phyloP scores from a whole-genome alignment of 1,140 invertebrate species.

The Drosophila watanabei region DNA sequence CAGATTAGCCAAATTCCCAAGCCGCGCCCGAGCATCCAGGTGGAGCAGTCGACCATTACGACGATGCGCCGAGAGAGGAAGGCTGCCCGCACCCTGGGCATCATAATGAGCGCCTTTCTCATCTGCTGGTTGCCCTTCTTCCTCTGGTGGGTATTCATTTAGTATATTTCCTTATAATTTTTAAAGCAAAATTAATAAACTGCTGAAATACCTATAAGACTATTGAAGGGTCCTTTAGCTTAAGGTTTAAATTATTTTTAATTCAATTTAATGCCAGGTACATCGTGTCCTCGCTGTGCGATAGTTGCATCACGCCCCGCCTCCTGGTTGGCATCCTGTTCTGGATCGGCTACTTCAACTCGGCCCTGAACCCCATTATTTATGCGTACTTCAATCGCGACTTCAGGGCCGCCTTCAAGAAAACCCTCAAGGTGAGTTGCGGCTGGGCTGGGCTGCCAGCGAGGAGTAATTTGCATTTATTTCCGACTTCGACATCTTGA shows the following conservation, averaged over 20 bases:
- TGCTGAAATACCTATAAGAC: neutral
- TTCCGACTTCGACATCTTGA: constrained; percentile 41
- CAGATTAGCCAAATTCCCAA: constrained; percentile 94
- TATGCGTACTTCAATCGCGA: constrained; percentile 99
- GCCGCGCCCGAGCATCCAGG: constrained; percentile 88
- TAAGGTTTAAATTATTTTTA: constrained; percentile 1
- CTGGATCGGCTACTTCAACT: constrained; percentile 99
- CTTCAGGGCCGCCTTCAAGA: constrained; percentile 96
- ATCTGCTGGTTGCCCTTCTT: constrained; percentile 98
- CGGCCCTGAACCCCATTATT: constrained; percentile 97
- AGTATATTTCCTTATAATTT: no score
- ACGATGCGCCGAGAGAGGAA: constrained; percentile 97
- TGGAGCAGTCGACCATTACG: constrained; percentile 88
- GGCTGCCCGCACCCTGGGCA: constrained; percentile 96
- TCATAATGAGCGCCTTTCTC: constrained; percentile 97
- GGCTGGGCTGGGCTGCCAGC: constrained; percentile 19
- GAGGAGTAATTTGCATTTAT: constrained; percentile 86
- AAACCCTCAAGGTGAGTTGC: constrained; percentile 93
- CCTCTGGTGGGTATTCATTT: constrained; percentile 89
- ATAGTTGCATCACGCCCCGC: constrained; percentile 86
- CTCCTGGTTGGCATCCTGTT: constrained; percentile 94
- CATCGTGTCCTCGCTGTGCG: constrained; percentile 93
- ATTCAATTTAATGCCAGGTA: constrained; percentile 88
- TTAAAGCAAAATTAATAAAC: neutral
- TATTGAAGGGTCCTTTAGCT: neutral